A percentile compares a stretch with the other conserved stretches of the same genome.
Conservation (phyloP, 2,888 invertebrate species). For the Meliscaeva auricollis region DNA sequence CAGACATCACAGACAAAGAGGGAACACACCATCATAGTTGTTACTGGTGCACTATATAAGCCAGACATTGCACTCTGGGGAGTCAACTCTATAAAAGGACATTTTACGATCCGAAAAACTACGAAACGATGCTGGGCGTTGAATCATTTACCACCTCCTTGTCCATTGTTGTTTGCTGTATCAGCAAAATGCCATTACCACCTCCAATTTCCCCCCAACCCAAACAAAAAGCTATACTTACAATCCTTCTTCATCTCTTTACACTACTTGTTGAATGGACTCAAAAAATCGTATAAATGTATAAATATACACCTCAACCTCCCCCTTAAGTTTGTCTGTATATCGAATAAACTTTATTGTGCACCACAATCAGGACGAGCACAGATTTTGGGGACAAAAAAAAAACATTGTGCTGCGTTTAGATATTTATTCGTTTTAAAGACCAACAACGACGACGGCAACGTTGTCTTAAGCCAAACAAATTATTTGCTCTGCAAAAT, state of each 20-base stretch:
- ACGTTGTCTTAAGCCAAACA: constrained; percentile 39
- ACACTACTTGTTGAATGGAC: constrained; percentile 49
- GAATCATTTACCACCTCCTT: constrained; percentile 23
- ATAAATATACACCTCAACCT: too few species aligned
- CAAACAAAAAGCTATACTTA: constrained; percentile 1
- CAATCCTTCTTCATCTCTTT: not conserved
- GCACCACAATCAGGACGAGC: constrained; percentile 7
- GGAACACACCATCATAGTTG: too few species aligned
- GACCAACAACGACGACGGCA: constrained; percentile 3
- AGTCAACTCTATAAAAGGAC: constrained; percentile 29
- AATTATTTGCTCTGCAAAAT: constrained; percentile 47
- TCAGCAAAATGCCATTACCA: constrained; percentile 36
- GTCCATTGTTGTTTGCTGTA: constrained; percentile 25
- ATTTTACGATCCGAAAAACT: constrained; percentile 42
- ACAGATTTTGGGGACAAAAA: constrained; percentile 13
- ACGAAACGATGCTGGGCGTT: constrained; percentile 8
- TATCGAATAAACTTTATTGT: constrained; percentile 29
- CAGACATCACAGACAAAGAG: constrained; percentile 1
- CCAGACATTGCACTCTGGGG: constrained; percentile 56
- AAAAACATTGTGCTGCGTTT: constrained; percentile 8
- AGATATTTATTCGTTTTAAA: not conserved
- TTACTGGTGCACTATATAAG: constrained; percentile 14
- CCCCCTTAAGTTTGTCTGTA: not conserved
- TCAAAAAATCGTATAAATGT: constrained; percentile 23
- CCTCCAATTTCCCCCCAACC: not conserved